These are phyloP conservation scores for Oncorhynchus mykiss DNA, from an alignment of 2,113 vertebrate species.

Conservation along the genomic window DNA sequence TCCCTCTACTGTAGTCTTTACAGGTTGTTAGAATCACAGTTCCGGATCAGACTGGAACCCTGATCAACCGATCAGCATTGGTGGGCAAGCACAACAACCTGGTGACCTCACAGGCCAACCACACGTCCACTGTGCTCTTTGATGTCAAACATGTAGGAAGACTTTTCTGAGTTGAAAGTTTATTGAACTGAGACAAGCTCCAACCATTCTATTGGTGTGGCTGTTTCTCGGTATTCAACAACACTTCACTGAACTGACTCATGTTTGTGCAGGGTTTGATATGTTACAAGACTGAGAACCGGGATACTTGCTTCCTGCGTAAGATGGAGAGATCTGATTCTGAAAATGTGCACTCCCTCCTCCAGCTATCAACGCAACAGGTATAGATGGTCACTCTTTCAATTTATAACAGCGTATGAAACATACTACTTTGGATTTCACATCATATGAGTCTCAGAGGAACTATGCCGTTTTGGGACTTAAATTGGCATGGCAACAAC, in stretches of 20 bases:
- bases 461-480: neutral
- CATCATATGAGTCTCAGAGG: neutral
- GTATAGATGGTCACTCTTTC: constrained; percentile 62
- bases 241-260: neutral
- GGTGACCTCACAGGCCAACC: constrained; percentile 78
- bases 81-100: constrained; percentile 78
- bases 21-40: constrained; percentile 76
- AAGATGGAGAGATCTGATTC: constrained; percentile 82
- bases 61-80: constrained; percentile 82
- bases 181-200: neutral
- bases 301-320: constrained; percentile 81
- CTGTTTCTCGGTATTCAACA: too few species aligned
- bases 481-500: neutral
- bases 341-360: constrained; percentile 74
- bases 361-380: constrained; percentile 64
- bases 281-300: constrained; percentile 83
- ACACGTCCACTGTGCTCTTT: constrained; percentile 82
- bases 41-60: constrained; percentile 63
- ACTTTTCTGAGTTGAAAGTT: constrained; percentile 3
- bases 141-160: constrained; percentile 80
- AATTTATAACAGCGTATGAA: neutral
- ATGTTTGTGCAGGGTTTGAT: constrained; percentile 77
- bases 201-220: too few species aligned
- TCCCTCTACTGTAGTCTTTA: constrained; percentile 55
- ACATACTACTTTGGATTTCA: neutral